Base-by-base conservation (phyloP, 1,140 invertebrate species). In the Hyles vespertilio region DNA sequence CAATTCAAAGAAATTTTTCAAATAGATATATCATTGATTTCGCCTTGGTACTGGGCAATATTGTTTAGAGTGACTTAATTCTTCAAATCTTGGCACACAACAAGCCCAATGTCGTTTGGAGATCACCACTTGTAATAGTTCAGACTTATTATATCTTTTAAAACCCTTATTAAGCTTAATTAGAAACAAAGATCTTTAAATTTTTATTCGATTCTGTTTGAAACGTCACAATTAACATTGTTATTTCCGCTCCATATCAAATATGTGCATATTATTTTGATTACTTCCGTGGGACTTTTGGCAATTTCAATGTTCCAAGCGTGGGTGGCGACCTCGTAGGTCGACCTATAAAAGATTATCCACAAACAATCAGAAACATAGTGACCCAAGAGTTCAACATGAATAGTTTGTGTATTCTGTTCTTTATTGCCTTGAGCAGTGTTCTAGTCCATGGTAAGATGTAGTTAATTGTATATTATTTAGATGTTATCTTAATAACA, bases 301-400 rank as follows among this genome's bases (percentile, higher is more conserved):
- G 50, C 55, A 50, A 72, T 22, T 54, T 69, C 66, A 76, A 75
- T 74, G 69, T 65, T 63, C 40, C 51, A 47, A 43, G 76, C 69
- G 80, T 84, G 77, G 81, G 83, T 66, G 61, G 60, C 56, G 77
- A 70, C 81, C 81, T 84, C 79, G 73, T 52, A 78, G 69, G 49
- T 59, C 67, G 66, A 70, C 61, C 70, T 84, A 84, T 82, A 84
- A 81, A 84, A 75, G 61, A 51, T 58, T 56, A 77, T 70, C 65
- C 59, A 59, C 54, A 56, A 44, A 64, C 36, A 68, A 66, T 74
- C 79, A 64, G 57, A 72, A 65, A 53, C 60, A 73, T 70, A 74
- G 60, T 58, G 52, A 62, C 49, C 48, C 55, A 65, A 65, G 61
- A 49, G 49, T 54, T 58, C 46, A 83, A 71, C 61, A 86, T 86